These are phyloP conservation scores for Sarcophaga carnaria DNA, from an alignment of 2,888 invertebrate species.

Conservation along the genomic window DNA sequence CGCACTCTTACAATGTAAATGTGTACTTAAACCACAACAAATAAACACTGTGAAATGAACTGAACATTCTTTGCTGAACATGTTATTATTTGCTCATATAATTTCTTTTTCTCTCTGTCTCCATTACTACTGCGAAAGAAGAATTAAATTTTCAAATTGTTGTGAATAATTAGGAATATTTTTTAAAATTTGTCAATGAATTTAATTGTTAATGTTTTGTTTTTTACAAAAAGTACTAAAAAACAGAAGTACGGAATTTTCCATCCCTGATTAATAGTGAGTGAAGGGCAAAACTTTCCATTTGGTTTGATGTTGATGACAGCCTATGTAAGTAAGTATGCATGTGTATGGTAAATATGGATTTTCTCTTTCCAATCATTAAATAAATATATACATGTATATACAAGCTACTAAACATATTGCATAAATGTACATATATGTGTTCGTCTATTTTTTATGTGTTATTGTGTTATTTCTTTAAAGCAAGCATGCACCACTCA, in stretches of 20 bases:
- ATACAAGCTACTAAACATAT: background rate
- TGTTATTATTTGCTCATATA: no score
- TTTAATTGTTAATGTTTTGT: no score
- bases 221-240: no score
- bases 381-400: background rate
- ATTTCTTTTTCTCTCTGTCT: no score
- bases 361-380: background rate
- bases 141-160: no score
- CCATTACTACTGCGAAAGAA: no score
- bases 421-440: background rate
- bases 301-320: constrained; percentile 57
- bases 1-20: background rate
- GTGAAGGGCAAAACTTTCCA: constrained; percentile 1
- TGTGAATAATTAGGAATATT: no score
- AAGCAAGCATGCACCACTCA: constrained; percentile 42
- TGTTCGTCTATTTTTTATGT: background rate
- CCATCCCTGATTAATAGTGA: background rate
- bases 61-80: no score
- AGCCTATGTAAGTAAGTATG: constrained; percentile 12
- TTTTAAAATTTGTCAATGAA: no score
- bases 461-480: constrained; percentile 34
- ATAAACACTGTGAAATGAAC: background rate
- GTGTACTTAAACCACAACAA: constrained; percentile 24
- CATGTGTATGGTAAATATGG: background rate
- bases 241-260: no score